Conservation (phyloP, 2,888 invertebrate species). For the Drosophila anceps region DNA sequence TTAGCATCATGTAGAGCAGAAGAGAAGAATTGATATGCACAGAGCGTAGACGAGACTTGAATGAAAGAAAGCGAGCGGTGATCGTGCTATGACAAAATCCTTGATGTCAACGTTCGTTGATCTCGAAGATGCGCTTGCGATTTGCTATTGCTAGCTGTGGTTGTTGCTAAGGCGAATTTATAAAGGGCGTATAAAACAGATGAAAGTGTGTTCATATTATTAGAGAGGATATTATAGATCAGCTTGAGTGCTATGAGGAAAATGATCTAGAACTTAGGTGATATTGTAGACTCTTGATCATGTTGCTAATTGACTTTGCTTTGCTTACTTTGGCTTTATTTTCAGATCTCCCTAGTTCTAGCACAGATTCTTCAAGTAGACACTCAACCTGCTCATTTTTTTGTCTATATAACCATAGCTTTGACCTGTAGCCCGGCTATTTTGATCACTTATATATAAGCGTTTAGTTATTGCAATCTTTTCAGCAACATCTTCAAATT, state of each 20-base stretch:
- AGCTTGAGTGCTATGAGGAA: no score
- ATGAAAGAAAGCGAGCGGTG: slow-evolving; percentile 64
- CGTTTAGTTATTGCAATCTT: neutral
- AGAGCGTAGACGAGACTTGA: slow-evolving; percentile 66
- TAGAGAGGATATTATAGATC: neutral
- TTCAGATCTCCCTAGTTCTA: neutral
- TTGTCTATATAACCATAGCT: neutral
- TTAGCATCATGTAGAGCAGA: slow-evolving; percentile 63
- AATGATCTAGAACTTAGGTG: no score
- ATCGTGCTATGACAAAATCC: slow-evolving; percentile 68
- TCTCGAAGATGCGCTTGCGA: slow-evolving; percentile 38
- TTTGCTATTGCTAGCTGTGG: neutral
- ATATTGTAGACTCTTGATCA: neutral
- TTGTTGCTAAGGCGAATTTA: slow-evolving; percentile 40
- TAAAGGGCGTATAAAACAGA: neutral
- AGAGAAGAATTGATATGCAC: slow-evolving; percentile 50
- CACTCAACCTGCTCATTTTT: neutral
- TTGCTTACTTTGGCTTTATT: neutral
- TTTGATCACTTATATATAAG: neutral
- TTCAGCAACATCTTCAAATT: neutral
- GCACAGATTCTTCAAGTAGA: neutral
- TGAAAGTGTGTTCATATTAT: neutral
- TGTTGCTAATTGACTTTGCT: no score
- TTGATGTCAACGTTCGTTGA: slow-evolving; percentile 77
- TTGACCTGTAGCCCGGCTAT: neutral